Evolutionary conservation across 2,888 invertebrate species (phyloP).

Genomic region (Phortica okadai): DNA sequence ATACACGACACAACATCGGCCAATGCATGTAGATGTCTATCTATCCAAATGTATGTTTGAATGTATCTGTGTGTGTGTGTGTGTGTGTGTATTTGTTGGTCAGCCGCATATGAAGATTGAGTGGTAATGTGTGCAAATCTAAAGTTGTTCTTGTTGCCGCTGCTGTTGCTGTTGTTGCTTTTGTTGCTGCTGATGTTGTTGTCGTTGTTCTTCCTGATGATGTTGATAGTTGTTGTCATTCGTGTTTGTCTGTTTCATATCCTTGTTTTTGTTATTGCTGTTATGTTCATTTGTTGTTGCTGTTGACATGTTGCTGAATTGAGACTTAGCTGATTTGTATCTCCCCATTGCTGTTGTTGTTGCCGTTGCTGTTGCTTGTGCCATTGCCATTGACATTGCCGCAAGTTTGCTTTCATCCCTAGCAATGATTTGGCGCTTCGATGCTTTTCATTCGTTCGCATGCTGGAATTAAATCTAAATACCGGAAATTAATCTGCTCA

Average conservation of each 20-base stretch:
- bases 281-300: constrained; percentile 45
- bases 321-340: constrained; percentile 63
- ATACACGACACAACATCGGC: constrained; percentile 31
- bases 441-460: constrained; percentile 21
- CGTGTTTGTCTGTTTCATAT: constrained; percentile 18
- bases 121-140: constrained; percentile 69
- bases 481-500: constrained; percentile 68
- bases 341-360: constrained; percentile 47
- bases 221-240: constrained; percentile 29
- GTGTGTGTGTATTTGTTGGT: background rate
- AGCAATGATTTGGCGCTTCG: constrained; percentile 26
- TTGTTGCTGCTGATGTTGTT: constrained; percentile 38
- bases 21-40: constrained; percentile 50
- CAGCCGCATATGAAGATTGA: constrained; percentile 58
- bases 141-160: too few relatives aligned
- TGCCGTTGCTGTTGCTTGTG: constrained; percentile 33
- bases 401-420: background rate
- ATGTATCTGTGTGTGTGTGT: constrained; percentile 44
- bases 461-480: constrained; percentile 61
- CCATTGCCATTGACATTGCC: too few relatives aligned
- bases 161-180: too few relatives aligned
- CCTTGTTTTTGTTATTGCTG: constrained; percentile 27
- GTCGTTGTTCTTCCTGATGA: constrained; percentile 23
- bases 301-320: constrained; percentile 68
- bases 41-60: constrained; percentile 38